phyloP scores from a whole-genome alignment of 1,140 invertebrate species.

The Pachyrhynchus sulphureomaculatus region DNA sequence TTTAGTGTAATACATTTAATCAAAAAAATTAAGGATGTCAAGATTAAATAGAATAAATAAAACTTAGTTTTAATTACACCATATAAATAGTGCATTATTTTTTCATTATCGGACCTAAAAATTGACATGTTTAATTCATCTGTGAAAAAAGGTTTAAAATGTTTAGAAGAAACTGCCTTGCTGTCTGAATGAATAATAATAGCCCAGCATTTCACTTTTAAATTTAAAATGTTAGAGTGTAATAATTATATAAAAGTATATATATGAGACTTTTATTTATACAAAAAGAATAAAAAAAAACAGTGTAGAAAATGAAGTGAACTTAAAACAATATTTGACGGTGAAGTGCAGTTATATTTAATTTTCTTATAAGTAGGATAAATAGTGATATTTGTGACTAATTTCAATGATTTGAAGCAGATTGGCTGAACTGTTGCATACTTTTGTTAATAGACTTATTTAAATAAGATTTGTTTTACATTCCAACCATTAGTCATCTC shows the following conservation, averaged over 20 bases:
- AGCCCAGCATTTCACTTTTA: conserved; percentile 45
- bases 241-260: conserved; percentile 45
- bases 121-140: background rate
- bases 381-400: conserved; percentile 48
- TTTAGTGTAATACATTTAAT: conserved; percentile 29
- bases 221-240: conserved; percentile 1
- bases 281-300: conserved; percentile 36
- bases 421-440: conserved; percentile 31
- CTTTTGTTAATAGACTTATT: conserved; percentile 25
- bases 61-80: conserved; percentile 14
- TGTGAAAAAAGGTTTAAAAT: background rate
- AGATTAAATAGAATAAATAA: conserved; percentile 11
- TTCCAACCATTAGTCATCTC: conserved; percentile 7
- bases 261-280: conserved; percentile 27
- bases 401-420: conserved; percentile 43
- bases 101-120: background rate
- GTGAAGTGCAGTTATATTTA: conserved; percentile 45
- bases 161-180: conserved; percentile 31
- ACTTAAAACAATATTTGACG: conserved; percentile 42
- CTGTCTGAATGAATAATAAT: conserved; percentile 41
- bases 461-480: conserved; percentile 6
- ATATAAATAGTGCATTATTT: conserved; percentile 14
- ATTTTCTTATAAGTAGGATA: conserved; percentile 47
- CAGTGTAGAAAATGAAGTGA: conserved; percentile 37
- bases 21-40: conserved; percentile 20